Base-by-base conservation (phyloP, 2,888 invertebrate genomes). In the Platycheirus albimanus region DNA sequence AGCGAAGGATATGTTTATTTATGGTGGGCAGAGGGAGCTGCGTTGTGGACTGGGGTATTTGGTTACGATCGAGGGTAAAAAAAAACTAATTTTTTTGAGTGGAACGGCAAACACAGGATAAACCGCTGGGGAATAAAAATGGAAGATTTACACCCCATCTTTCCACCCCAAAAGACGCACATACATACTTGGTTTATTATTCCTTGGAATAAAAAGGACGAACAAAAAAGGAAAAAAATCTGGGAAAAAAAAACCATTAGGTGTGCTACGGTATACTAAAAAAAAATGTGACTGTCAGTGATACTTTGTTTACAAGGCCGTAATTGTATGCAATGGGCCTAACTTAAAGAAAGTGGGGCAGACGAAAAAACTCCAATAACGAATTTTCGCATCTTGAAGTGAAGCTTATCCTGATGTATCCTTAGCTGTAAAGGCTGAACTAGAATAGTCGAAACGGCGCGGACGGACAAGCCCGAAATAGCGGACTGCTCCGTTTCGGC, bases 61-160 rank as follows among this genome's bases (percentile, higher is more conserved):
- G 41, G 54, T 69, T 75, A 70, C 64, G 49, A 64, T 30, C 56
- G 52, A 58, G 79, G 33, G 64, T 75, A 75, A 75, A 75, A 75
- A 75, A 79, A 78, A 49, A 24, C 24, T 49, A 58, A 69, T 79
- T 79, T 52, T 72, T 72, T 54, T 24, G 24, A 75, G 56, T 19
- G 20, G 28, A 67, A 76, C 63, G 38, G 49, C 47, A 52, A 30
- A 67, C 15, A 58, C 19, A 47, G 56, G 24, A 63, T 54, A 63
- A 13, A 36, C 36, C 20, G 24, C 66, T 54, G 45, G 77, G 71
- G 77, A 77, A 81, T 63, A 54, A 76, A 81, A 76, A 71, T 49
- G 70, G 76, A 76, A 66, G 66, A 52, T 30, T 47, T 51, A 19
- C 51, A 51, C 38, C 66, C n/a, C 24, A 13, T 51, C 38, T 17